Evolutionary conservation across 2,113 vertebrate genomes (phyloP).

Genomic region (Okapia johnstoni): DNA sequence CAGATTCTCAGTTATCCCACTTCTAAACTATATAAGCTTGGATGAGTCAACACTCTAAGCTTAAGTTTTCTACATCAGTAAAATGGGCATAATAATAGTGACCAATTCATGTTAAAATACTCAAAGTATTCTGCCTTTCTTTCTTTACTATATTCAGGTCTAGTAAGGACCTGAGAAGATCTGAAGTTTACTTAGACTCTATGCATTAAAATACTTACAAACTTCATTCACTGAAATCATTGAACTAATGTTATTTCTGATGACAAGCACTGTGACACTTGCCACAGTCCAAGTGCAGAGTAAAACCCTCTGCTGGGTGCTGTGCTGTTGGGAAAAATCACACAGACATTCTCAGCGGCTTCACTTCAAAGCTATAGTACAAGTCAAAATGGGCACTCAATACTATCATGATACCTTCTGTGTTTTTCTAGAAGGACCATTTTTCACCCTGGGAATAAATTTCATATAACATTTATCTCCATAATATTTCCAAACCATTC

Average conservation of each 20-base stretch:
- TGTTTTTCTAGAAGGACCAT: background rate
- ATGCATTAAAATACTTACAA: background rate
- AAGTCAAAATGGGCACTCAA: background rate
- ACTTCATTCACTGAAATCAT: background rate
- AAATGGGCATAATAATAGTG: background rate
- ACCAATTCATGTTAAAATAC: background rate
- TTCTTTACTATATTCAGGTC: background rate
- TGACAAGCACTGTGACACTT: background rate
- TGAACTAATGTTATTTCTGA: background rate
- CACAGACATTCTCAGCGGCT: background rate
- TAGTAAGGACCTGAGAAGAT: background rate
- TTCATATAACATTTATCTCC: background rate
- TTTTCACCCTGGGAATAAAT: background rate
- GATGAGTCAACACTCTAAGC: background rate
- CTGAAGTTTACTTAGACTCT: background rate
- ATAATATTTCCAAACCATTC: background rate
- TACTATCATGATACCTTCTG: background rate
- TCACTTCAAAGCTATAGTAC: background rate
- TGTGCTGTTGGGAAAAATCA: background rate
- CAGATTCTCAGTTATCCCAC: background rate
- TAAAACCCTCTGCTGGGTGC: too few species aligned
- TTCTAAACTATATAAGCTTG: background rate
- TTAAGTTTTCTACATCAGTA: background rate
- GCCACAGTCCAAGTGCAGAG: background rate
- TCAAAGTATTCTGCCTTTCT: background rate